Conservation (phyloP, 1,140 invertebrate species). For the Brachionus calyciflorus region DNA sequence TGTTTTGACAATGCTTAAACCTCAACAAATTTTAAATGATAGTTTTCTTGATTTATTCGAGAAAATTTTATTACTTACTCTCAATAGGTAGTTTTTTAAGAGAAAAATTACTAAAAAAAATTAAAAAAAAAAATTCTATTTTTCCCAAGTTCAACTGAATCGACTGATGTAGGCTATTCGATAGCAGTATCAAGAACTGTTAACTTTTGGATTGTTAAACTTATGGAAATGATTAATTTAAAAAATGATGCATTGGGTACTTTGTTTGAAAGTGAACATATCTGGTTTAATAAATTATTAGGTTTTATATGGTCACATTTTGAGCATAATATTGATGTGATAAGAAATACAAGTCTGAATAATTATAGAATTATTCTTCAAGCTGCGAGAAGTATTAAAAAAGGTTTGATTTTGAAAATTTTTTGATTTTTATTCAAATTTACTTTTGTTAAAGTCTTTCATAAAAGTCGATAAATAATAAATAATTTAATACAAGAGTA, state of each 20-base stretch:
- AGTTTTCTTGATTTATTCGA: not conserved
- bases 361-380: slow-evolving; percentile 13
- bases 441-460: no score
- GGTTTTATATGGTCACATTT: slow-evolving; percentile 19
- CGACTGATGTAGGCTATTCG: slow-evolving; percentile 14
- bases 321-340: slow-evolving; percentile 21
- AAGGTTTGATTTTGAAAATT: not conserved
- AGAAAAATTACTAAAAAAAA: no score
- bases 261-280: not conserved
- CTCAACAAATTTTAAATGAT: not conserved
- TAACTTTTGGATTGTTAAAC: slow-evolving; percentile 18
- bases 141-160: not conserved
- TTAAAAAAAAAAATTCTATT: not conserved
- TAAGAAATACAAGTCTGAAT: not conserved
- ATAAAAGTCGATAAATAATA: no score
- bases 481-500: no score
- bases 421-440: no score
- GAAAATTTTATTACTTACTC: not conserved
- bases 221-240: not conserved
- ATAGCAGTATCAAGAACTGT: slow-evolving; percentile 9
- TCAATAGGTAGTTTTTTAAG: not conserved
- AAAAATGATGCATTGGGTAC: not conserved
- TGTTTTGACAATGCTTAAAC: slow-evolving; percentile 21
- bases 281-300: slow-evolving; percentile 5
- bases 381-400: not conserved